Conservation (phyloP, 2,888 invertebrate genomes). For the Aproaerema taeniolella region DNA sequence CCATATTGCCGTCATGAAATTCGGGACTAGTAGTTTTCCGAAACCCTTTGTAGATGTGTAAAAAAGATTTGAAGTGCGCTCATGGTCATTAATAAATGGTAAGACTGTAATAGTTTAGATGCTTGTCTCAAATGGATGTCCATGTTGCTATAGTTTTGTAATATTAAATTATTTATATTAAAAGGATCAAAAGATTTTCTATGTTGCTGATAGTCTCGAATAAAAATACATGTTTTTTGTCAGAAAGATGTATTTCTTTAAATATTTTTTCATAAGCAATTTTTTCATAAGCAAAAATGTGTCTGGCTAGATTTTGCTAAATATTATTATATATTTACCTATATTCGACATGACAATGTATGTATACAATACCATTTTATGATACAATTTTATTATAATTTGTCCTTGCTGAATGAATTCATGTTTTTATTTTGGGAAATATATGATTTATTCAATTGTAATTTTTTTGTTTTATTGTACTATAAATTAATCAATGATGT, state of each 20-base stretch:
- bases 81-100: background rate
- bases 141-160: background rate
- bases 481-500: background rate
- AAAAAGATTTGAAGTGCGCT: background rate
- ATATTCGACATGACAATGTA: too few relatives aligned
- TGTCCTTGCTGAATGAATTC: conserved; percentile 4
- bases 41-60: too few relatives aligned
- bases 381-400: background rate
- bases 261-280: background rate
- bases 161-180: too few relatives aligned
- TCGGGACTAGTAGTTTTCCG: too few relatives aligned
- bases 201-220: background rate
- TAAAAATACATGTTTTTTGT: background rate
- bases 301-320: too few relatives aligned
- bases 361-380: too few relatives aligned
- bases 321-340: too few relatives aligned
- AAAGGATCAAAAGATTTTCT: too few relatives aligned
- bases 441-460: conserved; percentile 7
- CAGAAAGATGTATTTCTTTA: background rate
- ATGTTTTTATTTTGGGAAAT: conserved; percentile 14
- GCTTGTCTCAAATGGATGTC: background rate
- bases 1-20: too few relatives aligned
- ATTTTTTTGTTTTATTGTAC: background rate
- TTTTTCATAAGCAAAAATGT: too few relatives aligned
- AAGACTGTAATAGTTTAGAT: background rate